Evolutionary conservation across 2,113 vertebrate species (phyloP).

Genomic region (Paratilapia polleni): DNA sequence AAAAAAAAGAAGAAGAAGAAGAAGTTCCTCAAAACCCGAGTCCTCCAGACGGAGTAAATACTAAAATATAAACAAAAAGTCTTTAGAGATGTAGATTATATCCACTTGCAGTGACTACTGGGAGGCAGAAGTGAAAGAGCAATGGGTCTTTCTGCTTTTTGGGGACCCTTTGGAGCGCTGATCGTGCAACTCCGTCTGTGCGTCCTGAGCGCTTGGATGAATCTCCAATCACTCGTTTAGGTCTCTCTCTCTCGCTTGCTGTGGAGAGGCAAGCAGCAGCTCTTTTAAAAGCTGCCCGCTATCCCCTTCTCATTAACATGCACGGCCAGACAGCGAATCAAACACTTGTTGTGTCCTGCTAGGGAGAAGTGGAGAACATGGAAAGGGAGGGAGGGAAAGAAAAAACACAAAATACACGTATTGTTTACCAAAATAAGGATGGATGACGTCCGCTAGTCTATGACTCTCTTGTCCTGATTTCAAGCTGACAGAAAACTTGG

Average conservation of each 20-base stretch:
- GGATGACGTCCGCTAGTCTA: slow-evolving; percentile 16
- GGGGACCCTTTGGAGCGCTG: slow-evolving; percentile 37
- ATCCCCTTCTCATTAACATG: slow-evolving; percentile 94
- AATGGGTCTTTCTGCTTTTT: slow-evolving; percentile 8
- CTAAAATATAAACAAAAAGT: not conserved
- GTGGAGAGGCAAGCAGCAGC: slow-evolving; percentile 60
- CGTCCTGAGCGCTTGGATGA: slow-evolving; percentile 51
- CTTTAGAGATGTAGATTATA: slow-evolving; percentile 18
- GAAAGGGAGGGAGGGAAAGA: not conserved
- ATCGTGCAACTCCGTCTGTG: slow-evolving; percentile 63
- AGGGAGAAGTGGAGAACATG: slow-evolving; percentile 44
- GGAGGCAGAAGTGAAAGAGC: not conserved
- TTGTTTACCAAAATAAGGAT: slow-evolving; percentile 1
- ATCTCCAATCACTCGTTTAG: slow-evolving; percentile 16
- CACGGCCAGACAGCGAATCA: slow-evolving; percentile 88
- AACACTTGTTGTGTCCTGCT: slow-evolving; percentile 70
- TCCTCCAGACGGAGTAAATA: not conserved
- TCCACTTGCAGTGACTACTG: slow-evolving; percentile 34
- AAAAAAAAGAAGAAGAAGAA: not conserved
- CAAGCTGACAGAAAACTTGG: not conserved
- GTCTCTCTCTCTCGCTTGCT: slow-evolving; percentile 16
- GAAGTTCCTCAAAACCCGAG: slow-evolving; percentile 28
- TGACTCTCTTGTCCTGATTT: not conserved
- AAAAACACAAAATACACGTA: not conserved
- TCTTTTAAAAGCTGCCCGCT: slow-evolving; percentile 89